Percentiles rank a stretch among this genome's conserved stretches.
Conservation (phyloP, 2,888 invertebrate genomes). For the Helobdella robusta region DNA sequence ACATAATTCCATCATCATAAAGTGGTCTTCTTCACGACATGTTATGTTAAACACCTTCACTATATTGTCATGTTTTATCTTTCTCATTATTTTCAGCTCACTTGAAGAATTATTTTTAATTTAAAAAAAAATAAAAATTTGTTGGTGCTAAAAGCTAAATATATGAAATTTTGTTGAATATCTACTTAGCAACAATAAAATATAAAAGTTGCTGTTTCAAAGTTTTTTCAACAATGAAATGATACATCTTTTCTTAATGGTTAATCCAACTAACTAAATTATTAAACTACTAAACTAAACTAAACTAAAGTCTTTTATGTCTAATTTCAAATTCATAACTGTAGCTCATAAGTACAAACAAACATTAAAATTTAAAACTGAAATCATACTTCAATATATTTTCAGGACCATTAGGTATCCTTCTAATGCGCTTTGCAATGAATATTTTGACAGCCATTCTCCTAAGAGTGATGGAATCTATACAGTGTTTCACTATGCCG, state of each 20-base stretch:
- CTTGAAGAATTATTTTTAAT: not conserved
- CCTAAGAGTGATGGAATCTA: conserved; percentile 9
- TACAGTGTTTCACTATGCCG: conserved; percentile 8
- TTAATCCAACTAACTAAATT: too few species aligned
- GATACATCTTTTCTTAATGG: too few species aligned
- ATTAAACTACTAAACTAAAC: too few species aligned
- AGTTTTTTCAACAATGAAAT: too few species aligned
- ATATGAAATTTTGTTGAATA: not conserved
- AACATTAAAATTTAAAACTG: too few species aligned
- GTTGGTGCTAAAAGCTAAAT: not conserved
- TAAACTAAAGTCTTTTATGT: too few species aligned
- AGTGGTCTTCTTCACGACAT: not conserved
- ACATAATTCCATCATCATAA: conserved; percentile 18
- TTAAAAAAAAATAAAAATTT: not conserved
- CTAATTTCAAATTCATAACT: too few species aligned
- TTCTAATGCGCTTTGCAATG: conserved; percentile 1
- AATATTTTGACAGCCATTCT: conserved; percentile 20
- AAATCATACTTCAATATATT: too few species aligned
- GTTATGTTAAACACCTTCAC: not conserved
- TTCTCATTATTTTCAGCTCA: conserved; percentile 2
- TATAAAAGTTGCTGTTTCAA: too few species aligned
- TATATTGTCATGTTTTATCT: not conserved
- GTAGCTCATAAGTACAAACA: too few species aligned
- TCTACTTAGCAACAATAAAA: not conserved
- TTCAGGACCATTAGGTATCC: conserved; percentile 17